Percentiles rank a stretch among this genome's conserved stretches.
Evolutionary conservation across 1,140 invertebrate genomes (phyloP).

Genomic region (Melanaphis sacchari): DNA sequence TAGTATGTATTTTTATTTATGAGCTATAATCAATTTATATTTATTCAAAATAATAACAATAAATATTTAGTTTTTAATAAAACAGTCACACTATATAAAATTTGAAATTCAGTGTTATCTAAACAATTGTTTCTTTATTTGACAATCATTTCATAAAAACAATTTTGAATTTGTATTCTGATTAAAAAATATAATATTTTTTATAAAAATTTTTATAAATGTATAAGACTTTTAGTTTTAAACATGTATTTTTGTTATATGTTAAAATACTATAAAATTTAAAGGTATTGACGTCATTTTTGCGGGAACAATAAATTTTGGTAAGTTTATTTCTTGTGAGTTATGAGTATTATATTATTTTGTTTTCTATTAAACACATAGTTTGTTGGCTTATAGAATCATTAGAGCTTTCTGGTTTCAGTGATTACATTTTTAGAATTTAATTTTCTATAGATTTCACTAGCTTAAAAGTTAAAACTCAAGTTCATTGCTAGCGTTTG

Average conservation of each 20-base stretch:
- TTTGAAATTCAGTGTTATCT: no score
- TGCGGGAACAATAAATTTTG: conserved; percentile 31
- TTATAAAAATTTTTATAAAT: background rate
- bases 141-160: background rate
- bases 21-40: no score
- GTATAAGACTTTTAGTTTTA: no score
- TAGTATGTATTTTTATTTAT: no score
- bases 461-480: background rate
- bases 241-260: background rate
- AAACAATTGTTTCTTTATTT: no score
- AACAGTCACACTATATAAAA: no score
- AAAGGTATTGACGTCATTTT: conserved; percentile 48
- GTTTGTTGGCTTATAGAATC: background rate
- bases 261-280: background rate
- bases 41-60: no score
- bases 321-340: background rate
- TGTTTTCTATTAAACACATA: background rate
- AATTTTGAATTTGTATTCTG: background rate
- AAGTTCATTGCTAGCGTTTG: background rate
- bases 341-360: conserved; percentile 17
- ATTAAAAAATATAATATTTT: background rate
- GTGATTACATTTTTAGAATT: background rate
- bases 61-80: no score
- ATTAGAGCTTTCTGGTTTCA: background rate
- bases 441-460: background rate